These are phyloP conservation scores for Phainopepla nitens DNA, from an alignment of 2,113 vertebrate species.

Conservation along the genomic window DNA sequence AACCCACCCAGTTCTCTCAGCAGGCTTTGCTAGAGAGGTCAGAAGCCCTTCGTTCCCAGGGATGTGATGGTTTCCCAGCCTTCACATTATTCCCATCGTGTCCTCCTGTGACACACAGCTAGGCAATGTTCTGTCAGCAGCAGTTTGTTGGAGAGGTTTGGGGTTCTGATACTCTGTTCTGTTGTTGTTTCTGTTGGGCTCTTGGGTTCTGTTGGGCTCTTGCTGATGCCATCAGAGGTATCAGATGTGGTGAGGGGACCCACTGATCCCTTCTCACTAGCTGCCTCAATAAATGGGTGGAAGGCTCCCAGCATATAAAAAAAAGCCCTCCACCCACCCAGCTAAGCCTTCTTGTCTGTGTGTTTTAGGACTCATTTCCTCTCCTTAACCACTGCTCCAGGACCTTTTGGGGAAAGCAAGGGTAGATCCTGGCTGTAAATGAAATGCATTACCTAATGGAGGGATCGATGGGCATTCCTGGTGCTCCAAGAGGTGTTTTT, in stretches of 20 bases:
- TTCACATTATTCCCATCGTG: not conserved
- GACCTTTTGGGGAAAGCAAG: not conserved
- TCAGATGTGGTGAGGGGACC: not conserved
- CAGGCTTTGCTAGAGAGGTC: slow-evolving; percentile 33
- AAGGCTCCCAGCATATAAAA: not conserved
- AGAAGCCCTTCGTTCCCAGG: slow-evolving; percentile 1
- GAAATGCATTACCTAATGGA: not conserved
- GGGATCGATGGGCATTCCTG: not conserved
- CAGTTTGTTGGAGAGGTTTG: not conserved
- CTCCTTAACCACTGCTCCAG: not conserved
- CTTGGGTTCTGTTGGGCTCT: not conserved
- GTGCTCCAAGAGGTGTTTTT: not conserved
- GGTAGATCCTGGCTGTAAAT: not conserved
- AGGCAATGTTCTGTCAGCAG: not conserved
- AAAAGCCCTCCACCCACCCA: not conserved
- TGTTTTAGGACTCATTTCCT: not conserved
- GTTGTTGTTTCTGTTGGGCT: not conserved
- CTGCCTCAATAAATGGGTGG: not conserved
- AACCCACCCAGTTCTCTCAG: slow-evolving; percentile 3
- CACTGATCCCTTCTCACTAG: not conserved
- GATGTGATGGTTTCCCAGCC: not conserved
- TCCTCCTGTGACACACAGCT: not conserved
- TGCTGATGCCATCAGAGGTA: not conserved
- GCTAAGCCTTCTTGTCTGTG: not conserved
- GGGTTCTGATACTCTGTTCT: not conserved